Evolutionary conservation across 2,797 vertebrate species (phyloP), one percentile per base, ranked within the genome.

Genomic region (Numenius phaeopus): DNA sequence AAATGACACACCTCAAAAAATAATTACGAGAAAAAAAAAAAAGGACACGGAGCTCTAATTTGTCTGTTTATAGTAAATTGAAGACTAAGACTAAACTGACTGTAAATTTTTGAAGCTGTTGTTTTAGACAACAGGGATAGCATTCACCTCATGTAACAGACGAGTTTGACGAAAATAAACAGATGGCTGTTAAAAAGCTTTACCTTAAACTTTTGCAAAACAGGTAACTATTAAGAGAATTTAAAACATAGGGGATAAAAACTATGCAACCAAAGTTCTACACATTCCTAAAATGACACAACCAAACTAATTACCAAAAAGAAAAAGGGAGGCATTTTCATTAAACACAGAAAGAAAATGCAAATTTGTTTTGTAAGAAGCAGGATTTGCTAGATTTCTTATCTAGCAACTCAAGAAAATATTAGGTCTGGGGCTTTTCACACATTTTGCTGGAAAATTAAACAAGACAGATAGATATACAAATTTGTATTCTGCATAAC

Each of bases 1-100:
- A 70, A 65, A 50, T 29, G 4, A 6, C 23, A 32, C 7, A 49
- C 3, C 7, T 54, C 18, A 67, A 61, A 66, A 77, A 58, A 39
- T 18, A 71, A n/a, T 29, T 44, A 37, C 62, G 54, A 59, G 5
- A 11, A 9, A 47, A 58, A 27, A 49, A 52, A 29, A 52, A 52
- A 47, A 39, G 10, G 2, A 16, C 26, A 29, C 0, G 0, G 10
- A 37, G 14, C 3, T 65, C 13, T 62, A n/a, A 49, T 52, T 59
- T 22, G 3, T 27, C 26, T 62, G 3, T 8, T 42, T 59, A 49
- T 27, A 47, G 4, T 47, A 77, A 57, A 70, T 3, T 34, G 14
- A 65, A 65, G 8, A 50, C 11, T 49, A 29, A 7, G 9, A 62
- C 27, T 75, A 24, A 57, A 42, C 2, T 46, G 14, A 72, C 55